phyloP scores from a whole-genome alignment of 2,888 invertebrate species.

The Herminia tarsipennalis region DNA sequence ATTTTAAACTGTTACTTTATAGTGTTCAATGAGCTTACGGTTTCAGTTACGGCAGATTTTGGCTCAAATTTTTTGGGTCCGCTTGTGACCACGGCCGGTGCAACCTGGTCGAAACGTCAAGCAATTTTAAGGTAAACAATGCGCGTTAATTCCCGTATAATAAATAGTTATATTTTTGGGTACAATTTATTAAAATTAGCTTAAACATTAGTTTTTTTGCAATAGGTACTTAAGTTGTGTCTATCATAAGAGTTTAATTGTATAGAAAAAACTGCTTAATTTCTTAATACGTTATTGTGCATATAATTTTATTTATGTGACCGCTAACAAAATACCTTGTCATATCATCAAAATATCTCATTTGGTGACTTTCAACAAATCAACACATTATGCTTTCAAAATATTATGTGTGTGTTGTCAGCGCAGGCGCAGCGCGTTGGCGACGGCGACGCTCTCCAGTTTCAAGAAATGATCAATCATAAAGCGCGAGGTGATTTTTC shows the following conservation, averaged over 20 bases:
- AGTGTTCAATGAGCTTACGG: too few species aligned
- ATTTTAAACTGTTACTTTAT: too few species aligned
- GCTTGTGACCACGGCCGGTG: too few species aligned
- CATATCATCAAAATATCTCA: conserved; percentile 68
- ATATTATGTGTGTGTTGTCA: conserved; percentile 50
- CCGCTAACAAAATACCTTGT: conserved; percentile 45
- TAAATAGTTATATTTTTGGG: conserved; percentile 8
- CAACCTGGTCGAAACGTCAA: too few species aligned
- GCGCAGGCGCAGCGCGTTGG: conserved; percentile 33
- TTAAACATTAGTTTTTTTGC: neutral
- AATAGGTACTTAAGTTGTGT: neutral
- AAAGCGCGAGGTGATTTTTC: conserved; percentile 81
- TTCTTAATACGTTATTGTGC: conserved; percentile 1
- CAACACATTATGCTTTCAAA: conserved; percentile 73
- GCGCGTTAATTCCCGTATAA: too few species aligned
- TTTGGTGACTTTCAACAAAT: conserved; percentile 69
- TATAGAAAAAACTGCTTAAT: neutral
- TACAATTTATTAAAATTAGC: neutral
- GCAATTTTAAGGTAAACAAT: too few species aligned
- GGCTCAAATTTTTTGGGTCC: too few species aligned
- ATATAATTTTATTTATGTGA: conserved; percentile 38
- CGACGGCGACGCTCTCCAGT: conserved; percentile 53
- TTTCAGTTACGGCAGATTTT: too few species aligned
- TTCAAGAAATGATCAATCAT: conserved; percentile 84
- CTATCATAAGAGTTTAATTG: neutral